Conservation (phyloP, 2,113 vertebrate genomes). For the Eclectus roratus region DNA sequence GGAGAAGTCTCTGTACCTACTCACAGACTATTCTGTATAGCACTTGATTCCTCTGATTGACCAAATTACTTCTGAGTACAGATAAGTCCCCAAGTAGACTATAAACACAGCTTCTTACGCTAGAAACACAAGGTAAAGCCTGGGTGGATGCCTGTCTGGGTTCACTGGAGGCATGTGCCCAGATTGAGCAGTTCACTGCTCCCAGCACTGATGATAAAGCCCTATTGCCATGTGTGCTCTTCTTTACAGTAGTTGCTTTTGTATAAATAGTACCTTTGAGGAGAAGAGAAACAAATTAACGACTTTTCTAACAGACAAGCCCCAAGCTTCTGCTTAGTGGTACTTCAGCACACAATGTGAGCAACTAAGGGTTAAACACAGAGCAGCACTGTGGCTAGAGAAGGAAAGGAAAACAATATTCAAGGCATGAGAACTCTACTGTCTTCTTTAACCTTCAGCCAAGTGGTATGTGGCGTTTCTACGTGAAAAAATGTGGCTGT, state of each 20-base stretch:
- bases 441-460: constrained; percentile 53
- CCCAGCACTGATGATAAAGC: background rate
- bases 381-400: background rate
- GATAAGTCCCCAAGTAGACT: background rate
- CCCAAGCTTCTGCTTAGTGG: background rate
- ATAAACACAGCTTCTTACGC: background rate
- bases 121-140: background rate
- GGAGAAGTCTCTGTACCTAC: background rate
- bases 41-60: background rate
- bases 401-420: constrained; percentile 52
- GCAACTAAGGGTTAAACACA: constrained; percentile 11
- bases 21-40: background rate
- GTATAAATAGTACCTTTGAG: background rate
- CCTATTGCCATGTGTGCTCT: background rate
- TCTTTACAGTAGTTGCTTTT: background rate
- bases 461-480: constrained; percentile 6
- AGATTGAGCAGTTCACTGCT: background rate
- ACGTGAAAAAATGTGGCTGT: constrained; percentile 45
- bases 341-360: background rate
- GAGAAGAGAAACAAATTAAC: background rate
- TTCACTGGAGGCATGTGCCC: background rate
- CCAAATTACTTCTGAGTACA: background rate
- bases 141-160: background rate
- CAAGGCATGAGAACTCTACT: constrained; percentile 50
- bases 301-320: background rate